Evolutionary conservation across 2,797 vertebrate genomes (phyloP).

Genomic region (Okamejei kenojei): DNA sequence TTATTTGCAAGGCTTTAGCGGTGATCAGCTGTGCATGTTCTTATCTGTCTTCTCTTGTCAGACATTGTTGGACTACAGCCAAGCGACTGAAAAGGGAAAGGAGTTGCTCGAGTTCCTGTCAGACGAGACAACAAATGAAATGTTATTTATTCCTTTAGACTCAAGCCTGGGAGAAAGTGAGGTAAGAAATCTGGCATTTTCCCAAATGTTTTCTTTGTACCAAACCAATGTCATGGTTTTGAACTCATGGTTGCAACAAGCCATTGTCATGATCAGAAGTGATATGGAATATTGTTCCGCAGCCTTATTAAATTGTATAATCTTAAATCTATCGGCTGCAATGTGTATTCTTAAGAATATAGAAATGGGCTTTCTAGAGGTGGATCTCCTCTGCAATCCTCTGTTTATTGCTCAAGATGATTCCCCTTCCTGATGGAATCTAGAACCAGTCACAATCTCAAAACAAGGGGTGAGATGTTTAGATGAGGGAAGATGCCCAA

Average conservation of each 20-base stretch:
- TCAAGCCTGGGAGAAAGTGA: constrained; percentile 71
- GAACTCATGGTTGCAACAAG: too few relatives aligned
- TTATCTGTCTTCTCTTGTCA: constrained; percentile 46
- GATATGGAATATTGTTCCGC: neutral
- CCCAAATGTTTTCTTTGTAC: neutral
- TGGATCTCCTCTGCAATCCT: too few relatives aligned
- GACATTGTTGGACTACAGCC: constrained; percentile 73
- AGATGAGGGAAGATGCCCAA: too few relatives aligned
- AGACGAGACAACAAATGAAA: constrained; percentile 65
- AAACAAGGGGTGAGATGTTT: too few relatives aligned
- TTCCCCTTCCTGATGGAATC: too few relatives aligned
- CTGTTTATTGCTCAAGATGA: too few relatives aligned
- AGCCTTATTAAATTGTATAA: neutral
- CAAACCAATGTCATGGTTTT: neutral
- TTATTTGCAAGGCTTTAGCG: neutral
- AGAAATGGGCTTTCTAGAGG: too few relatives aligned
- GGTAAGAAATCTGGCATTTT: constrained; percentile 52
- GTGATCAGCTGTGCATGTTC: neutral
- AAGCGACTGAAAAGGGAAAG: constrained; percentile 60
- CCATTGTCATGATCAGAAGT: neutral
- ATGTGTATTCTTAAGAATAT: neutral
- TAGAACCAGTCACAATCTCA: too few relatives aligned
- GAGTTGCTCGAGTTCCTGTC: constrained; percentile 70
- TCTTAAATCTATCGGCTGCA: neutral
- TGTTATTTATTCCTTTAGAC: constrained; percentile 81